Base-by-base conservation (phyloP, 2,888 invertebrate species). In the Lasioglossum pauxillum region DNA sequence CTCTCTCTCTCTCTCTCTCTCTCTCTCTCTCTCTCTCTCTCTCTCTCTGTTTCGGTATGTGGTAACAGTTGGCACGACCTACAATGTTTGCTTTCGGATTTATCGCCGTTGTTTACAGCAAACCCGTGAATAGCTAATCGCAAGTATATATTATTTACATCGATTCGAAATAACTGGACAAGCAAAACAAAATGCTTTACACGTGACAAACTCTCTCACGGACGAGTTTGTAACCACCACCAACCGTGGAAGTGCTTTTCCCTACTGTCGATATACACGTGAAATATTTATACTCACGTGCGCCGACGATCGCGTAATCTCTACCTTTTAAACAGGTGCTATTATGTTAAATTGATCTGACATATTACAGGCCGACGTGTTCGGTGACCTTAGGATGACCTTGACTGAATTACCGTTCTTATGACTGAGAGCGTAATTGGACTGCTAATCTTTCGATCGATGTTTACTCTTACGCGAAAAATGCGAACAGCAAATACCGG, bases 61-160 rank as follows among this genome's bases (percentile, higher is more conserved):
- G 75, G 76, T 27, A 73, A 76, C 5, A 76, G 64, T 27, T 53
- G n/a, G 44, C 82, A 75, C 23, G 67, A 77, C 64, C 82, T 31
- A 38, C 46, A 23, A 27, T 41, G 38, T 35, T 69, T 57, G 8
- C 57, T 41, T 44, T 49, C 71, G 46, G n/a, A 46, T 53, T 60
- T 31, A 46, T 75, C 8, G n/a, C 35, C 60, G 44, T 5, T 69
- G 31, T 82, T 82, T 78, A 73, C 78, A 46, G 10, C 35, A n/a
- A 16, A n/a, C 19, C 27, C 38, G 69, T 83, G 75, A 83, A 75
- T 31, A 46, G 46, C 19, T 73, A 44, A 27, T 19, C 44, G 44
- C 5, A 14, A 67, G 77, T 16, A 19, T 14, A n/a, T 31, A 27
- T 46, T 57, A 53, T 57, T 57, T 75, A 60, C 57, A 38, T 41